Evolutionary conservation across 2,888 invertebrate genomes (phyloP), one percentile per base, ranked within the genome.

Genomic region (Apamea epomidion): DNA sequence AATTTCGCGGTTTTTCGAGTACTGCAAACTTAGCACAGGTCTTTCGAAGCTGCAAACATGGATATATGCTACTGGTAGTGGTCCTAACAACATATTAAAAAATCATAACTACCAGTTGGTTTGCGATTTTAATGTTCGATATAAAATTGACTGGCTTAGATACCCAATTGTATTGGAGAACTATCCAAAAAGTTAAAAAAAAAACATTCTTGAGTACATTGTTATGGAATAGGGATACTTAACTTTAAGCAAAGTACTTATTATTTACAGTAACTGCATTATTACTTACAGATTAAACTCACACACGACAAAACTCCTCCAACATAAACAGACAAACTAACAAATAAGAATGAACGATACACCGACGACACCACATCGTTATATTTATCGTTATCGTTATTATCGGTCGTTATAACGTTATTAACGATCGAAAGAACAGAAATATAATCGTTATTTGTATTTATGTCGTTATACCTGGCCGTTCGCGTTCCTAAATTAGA

Each of bases 381-480:
- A 93, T 95, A 95, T 96, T 95, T 95, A 96, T 95, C 93, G 95
- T 96, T 95, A 96, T 96, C 93, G 96, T 96, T 96, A 96, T 96
- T 96, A 96, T 95, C 94, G 92, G 95, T 93, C 96, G 95, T 96
- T 96, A 95, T 95, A 94, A 92, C 93, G 94, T 93, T 94, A 96
- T 95, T 95, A 96, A 96, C 93, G 96, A 94, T 92, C 93, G 93
- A 93, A 94, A 92, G 92, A 95, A 96, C 95, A 94, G 93, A 95
- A 95, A 95, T 95, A 93, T 94, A 94, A 93, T 93, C 95, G 94
- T 96, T 94, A 94, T 94, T 95, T 92, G 94, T 93, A 91, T 95
- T 95, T 95, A 96, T 95, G 67, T 68, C 74, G 69, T 88, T 87
- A 86, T 92, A 93, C 93, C 93, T 94, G 93, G n/a, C n/a, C 88